Percentiles rank a stretch among this genome's conserved stretches.
phyloP scores from a whole-genome alignment of 1,140 invertebrate genomes.

The Drosophila orena region DNA sequence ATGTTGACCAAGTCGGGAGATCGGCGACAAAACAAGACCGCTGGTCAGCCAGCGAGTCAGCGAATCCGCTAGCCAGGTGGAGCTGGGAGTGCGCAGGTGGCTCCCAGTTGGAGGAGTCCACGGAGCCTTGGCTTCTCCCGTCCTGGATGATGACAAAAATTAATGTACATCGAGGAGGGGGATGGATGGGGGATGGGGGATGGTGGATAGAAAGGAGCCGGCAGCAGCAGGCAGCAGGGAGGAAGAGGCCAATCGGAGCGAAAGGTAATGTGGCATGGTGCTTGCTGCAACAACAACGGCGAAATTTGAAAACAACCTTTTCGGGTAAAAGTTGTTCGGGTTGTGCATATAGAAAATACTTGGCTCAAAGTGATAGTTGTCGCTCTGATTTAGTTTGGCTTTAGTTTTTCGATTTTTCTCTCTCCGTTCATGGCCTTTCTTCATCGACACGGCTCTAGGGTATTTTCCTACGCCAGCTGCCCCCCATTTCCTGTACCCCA shows the following conservation, averaged over 20 bases:
- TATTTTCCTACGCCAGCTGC: constrained; percentile 14
- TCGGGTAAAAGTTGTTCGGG: constrained; percentile 62
- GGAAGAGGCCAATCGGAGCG: constrained; percentile 31
- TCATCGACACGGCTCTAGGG: constrained; percentile 38
- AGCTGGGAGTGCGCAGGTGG: constrained; percentile 51
- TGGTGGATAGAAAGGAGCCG: neutral
- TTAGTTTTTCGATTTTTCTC: constrained; percentile 6
- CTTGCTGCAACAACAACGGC: constrained; percentile 20
- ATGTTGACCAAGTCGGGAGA: constrained; percentile 18
- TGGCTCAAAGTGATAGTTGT: constrained; percentile 63
- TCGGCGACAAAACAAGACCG: constrained; percentile 29
- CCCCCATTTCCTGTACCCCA: neutral
- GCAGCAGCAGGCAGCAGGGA: neutral
- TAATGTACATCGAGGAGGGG: constrained; percentile 44
- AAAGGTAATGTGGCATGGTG: constrained; percentile 51
- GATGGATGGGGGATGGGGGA: neutral
- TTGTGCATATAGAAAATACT: constrained; percentile 53
- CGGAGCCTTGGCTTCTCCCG: constrained; percentile 25
- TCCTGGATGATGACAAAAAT: constrained; percentile 57
- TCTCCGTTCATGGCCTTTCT: constrained; percentile 31
- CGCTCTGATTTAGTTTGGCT: constrained; percentile 58
- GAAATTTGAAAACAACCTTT: constrained; percentile 63
- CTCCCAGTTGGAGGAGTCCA: constrained; percentile 24
- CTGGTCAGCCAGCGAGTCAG: neutral
- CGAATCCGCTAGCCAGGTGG: constrained; percentile 13